A percentile compares a stretch with the other conserved stretches of the same genome.
Conservation (phyloP, 2,113 vertebrate species). For the Tragelaphus imberbis region DNA sequence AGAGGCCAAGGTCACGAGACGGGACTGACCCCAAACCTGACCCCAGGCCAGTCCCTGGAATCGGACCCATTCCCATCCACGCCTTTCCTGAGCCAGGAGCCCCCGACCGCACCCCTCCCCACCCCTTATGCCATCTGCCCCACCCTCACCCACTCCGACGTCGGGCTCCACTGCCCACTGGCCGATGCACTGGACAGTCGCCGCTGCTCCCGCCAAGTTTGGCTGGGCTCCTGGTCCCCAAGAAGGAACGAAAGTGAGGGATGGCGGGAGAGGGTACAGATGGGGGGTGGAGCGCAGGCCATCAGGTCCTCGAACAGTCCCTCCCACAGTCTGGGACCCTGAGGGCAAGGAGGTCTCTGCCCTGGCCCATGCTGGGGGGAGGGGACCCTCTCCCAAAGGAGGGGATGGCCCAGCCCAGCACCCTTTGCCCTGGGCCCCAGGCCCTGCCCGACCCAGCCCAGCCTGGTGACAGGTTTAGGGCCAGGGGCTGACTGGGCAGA, state of each 20-base stretch:
- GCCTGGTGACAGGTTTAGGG: constrained; percentile 58
- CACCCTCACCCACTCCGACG: constrained; percentile 92
- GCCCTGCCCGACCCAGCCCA: not conserved
- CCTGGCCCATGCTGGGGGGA: not conserved
- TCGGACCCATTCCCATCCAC: rapidly evolving
- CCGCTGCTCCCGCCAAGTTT: constrained; percentile 85
- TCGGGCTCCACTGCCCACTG: constrained; percentile 87
- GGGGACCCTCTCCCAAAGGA: not conserved
- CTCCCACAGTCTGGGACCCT: not conserved
- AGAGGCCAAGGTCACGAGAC: not conserved
- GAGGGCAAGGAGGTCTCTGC: not conserved
- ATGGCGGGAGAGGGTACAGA: too few relatives aligned
- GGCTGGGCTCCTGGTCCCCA: constrained; percentile 84
- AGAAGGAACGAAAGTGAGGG: not conserved
- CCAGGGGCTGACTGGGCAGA: not conserved
- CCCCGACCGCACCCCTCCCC: not conserved
- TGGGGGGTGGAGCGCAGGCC: not conserved
- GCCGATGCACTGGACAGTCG: constrained; percentile 86
- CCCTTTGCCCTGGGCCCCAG: constrained; percentile 54
- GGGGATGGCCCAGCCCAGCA: constrained; percentile 7
- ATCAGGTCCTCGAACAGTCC: not conserved
- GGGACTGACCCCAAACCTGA: not conserved
- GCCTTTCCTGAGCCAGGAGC: not conserved
- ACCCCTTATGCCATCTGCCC: not conserved
- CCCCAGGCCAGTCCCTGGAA: not conserved